These are phyloP conservation scores for Rhabdornis inornatus DNA, from an alignment of 2,113 vertebrate species.

Conservation along the genomic window DNA sequence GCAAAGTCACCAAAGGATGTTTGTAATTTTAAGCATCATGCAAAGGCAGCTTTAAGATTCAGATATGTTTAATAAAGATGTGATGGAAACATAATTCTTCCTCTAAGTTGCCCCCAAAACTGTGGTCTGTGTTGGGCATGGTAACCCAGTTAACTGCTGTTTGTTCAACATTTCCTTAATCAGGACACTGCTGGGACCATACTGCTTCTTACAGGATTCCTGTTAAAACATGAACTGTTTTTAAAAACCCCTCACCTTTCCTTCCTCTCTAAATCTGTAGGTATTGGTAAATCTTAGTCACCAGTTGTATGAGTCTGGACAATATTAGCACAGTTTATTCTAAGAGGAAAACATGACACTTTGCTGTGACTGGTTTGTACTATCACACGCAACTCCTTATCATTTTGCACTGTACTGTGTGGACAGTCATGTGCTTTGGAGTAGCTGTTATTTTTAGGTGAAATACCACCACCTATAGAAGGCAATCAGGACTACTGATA, in stretches of 20 bases:
- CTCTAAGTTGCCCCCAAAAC: neutral
- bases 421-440: neutral
- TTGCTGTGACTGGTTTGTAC: neutral
- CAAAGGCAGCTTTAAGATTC: neutral
- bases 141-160: neutral
- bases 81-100: neutral
- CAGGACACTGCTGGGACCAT: neutral
- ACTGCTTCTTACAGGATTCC: neutral
- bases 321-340: neutral
- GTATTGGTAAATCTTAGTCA: neutral
- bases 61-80: neutral
- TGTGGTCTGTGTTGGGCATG: neutral
- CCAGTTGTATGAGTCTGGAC: neutral
- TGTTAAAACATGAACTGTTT: neutral
- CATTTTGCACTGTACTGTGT: neutral
- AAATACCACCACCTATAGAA: slow-evolving; percentile 63
- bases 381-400: neutral
- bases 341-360: neutral
- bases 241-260: rapidly evolving
- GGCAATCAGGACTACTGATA: slow-evolving; percentile 67
- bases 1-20: neutral
- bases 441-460: slow-evolving; percentile 62
- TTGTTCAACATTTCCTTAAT: neutral
- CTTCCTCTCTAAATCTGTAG: neutral
- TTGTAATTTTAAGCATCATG: neutral